Evolutionary conservation across 1,140 invertebrate genomes (phyloP).

Genomic region (Drosophila nigrodunni): DNA sequence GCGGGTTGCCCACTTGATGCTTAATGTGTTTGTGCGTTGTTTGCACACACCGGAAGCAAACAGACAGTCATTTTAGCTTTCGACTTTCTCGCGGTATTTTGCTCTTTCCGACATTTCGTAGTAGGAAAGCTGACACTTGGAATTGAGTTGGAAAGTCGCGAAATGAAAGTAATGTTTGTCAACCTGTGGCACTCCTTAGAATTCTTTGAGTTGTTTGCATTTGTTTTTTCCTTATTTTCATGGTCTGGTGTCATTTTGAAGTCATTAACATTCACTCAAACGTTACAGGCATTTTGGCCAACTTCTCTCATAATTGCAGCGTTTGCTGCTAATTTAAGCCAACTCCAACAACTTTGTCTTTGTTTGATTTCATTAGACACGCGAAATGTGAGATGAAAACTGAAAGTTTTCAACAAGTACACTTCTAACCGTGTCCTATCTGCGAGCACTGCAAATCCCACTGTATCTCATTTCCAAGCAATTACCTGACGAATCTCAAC

Average conservation of each 20-base stretch:
- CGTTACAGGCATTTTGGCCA: constrained; percentile 61
- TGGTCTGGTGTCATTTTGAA: constrained; percentile 50
- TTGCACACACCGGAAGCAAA: constrained; percentile 75
- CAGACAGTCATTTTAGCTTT: constrained; percentile 75
- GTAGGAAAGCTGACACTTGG: constrained; percentile 7
- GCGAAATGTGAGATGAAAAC: constrained; percentile 46
- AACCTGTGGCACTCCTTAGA: constrained; percentile 71
- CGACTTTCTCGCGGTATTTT: constrained; percentile 25
- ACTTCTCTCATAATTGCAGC: constrained; percentile 75
- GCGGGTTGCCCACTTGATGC: constrained; percentile 58
- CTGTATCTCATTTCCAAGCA: constrained; percentile 65
- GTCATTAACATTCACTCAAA: constrained; percentile 71
- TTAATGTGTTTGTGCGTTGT: constrained; percentile 70
- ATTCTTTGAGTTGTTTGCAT: constrained; percentile 47
- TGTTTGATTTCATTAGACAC: constrained; percentile 73
- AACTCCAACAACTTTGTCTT: constrained; percentile 39
- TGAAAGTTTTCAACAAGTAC: constrained; percentile 30
- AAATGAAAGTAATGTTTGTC: constrained; percentile 52
- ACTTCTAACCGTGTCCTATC: constrained; percentile 13
- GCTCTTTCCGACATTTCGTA: constrained; percentile 54
- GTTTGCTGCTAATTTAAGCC: constrained; percentile 72
- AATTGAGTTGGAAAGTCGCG: constrained; percentile 38
- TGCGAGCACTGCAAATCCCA: constrained; percentile 33
- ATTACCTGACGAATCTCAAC: constrained; percentile 56
- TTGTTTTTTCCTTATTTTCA: not conserved